phyloP scores from a whole-genome alignment of 2,888 invertebrate genomes.

The Bruchidius siliquastri region DNA sequence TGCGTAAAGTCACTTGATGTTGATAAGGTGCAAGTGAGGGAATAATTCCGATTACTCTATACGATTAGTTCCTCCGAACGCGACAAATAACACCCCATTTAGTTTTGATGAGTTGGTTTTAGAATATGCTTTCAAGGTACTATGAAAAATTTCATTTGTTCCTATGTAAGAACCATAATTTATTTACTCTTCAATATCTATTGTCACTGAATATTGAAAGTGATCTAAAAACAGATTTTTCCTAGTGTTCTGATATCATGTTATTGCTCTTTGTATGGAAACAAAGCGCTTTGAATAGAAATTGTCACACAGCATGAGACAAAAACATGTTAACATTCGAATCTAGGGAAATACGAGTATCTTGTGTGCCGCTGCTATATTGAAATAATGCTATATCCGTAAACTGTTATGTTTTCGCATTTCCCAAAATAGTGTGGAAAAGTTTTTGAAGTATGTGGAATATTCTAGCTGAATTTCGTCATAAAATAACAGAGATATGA shows the following conservation, averaged over 20 bases:
- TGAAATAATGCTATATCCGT: not conserved
- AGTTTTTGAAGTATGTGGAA: not conserved
- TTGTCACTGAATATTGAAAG: not conserved
- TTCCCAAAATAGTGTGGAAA: not conserved
- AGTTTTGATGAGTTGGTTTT: too few relatives aligned
- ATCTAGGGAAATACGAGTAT: not conserved
- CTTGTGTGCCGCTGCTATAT: not conserved
- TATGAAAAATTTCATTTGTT: too few relatives aligned
- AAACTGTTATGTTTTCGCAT: not conserved
- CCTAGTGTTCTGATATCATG: not conserved
- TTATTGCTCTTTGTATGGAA: not conserved
- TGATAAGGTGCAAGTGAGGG: too few relatives aligned
- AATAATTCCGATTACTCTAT: too few relatives aligned
- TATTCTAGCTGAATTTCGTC: not conserved
- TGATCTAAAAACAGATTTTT: not conserved
- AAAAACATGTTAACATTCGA: not conserved
- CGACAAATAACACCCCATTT: too few relatives aligned
- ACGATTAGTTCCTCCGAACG: too few relatives aligned
- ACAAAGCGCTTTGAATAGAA: not conserved
- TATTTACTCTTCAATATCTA: too few relatives aligned
- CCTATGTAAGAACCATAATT: too few relatives aligned
- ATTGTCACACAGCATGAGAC: not conserved
- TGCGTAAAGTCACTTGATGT: too few relatives aligned
- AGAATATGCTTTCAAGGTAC: too few relatives aligned
- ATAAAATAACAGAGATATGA: not conserved